A percentile compares a stretch with the other conserved stretches of the same genome.
Conservation (phyloP, 2,113 vertebrate species). For the Lagenorhynchus albirostris region DNA sequence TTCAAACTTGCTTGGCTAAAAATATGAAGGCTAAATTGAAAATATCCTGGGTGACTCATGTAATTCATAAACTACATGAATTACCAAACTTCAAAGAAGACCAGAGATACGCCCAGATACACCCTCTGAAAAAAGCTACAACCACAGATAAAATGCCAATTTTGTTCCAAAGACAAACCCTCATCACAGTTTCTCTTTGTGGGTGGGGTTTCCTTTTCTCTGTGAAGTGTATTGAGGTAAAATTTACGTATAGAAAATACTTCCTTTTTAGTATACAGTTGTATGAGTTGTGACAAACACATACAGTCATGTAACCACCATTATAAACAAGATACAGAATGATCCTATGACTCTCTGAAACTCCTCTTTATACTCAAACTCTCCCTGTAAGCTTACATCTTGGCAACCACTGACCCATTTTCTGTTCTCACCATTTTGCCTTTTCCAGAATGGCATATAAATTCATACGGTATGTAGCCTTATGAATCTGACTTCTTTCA, state of each 20-base stretch:
- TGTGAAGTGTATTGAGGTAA: background rate
- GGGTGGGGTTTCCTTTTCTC: background rate
- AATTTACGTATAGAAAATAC: background rate
- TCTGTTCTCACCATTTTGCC: background rate
- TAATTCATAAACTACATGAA: background rate
- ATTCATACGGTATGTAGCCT: background rate
- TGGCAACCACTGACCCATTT: background rate
- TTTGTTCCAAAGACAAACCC: conserved; percentile 5
- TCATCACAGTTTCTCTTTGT: background rate
- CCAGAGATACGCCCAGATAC: background rate
- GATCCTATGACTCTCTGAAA: background rate
- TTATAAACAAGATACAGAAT: background rate
- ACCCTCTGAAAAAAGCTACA: background rate
- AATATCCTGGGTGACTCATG: background rate
- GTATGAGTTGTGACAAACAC: background rate
- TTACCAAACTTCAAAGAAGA: background rate
- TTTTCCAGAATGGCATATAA: background rate
- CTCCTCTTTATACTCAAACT: background rate
- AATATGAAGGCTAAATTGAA: background rate
- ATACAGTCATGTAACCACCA: background rate
- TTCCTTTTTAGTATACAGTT: background rate
- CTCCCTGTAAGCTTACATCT: background rate
- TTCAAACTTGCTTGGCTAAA: background rate
- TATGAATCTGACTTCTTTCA: background rate
- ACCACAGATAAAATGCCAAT: background rate